phyloP scores from a whole-genome alignment of 2,113 vertebrate species.

The Hymenochirus boettgeri region DNA sequence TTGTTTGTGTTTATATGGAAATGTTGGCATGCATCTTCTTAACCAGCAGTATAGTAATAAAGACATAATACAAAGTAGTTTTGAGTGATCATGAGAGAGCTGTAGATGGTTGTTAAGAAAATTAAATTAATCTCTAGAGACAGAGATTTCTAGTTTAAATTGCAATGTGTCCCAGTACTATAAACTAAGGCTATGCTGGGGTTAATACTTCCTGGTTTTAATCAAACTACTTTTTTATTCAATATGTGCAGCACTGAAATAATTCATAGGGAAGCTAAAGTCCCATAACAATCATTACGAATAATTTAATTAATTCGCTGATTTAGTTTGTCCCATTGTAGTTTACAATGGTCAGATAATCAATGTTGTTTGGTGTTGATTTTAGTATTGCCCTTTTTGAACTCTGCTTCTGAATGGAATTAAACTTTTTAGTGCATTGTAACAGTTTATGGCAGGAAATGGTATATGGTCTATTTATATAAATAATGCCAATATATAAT shows the following conservation, averaged over 20 bases:
- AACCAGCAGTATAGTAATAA: constrained; percentile 22
- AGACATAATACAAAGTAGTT: constrained; percentile 21
- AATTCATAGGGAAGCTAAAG: constrained; percentile 39
- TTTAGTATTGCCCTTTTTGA: constrained; percentile 29
- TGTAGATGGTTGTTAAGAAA: constrained; percentile 25
- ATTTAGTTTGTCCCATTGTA: constrained; percentile 39
- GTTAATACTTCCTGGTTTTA: constrained; percentile 26
- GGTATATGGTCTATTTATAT: neutral
- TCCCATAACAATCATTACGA: constrained; percentile 43
- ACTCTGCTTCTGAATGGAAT: constrained; percentile 18
- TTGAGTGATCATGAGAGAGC: constrained; percentile 30
- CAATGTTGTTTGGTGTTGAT: constrained; percentile 40
- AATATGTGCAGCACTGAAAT: constrained; percentile 27
- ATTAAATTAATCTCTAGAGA: constrained; percentile 38
- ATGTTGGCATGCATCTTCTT: constrained; percentile 9
- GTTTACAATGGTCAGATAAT: constrained; percentile 44
- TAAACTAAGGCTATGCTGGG: neutral
- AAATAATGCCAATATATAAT: neutral
- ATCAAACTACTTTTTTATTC: constrained; percentile 40
- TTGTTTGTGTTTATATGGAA: neutral
- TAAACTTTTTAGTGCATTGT: constrained; percentile 20
- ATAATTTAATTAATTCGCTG: constrained; percentile 43
- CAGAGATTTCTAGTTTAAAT: constrained; percentile 12
- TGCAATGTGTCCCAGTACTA: constrained; percentile 15
- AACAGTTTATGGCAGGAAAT: neutral